Percentiles rank a stretch among this genome's conserved stretches.
These are phyloP conservation scores for Microdon myrmicae DNA, from an alignment of 2,888 invertebrate species.

Conservation along the genomic window DNA sequence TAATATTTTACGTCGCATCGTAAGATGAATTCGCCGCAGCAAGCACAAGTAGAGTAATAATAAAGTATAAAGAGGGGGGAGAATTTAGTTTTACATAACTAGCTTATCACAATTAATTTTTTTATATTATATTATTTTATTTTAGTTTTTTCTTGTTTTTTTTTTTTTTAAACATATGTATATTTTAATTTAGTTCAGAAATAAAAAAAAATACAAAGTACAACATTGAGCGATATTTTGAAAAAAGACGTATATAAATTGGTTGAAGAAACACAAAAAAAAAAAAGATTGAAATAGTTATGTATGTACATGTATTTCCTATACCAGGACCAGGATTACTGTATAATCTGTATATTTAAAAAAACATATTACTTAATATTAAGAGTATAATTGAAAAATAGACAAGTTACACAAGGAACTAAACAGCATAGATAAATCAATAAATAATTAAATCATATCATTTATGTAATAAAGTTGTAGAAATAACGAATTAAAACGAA, in stretches of 20 bases:
- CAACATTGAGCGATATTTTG: constrained; percentile 17
- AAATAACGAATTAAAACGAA: no score
- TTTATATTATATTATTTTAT: constrained; percentile 19
- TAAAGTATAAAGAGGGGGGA: constrained; percentile 51
- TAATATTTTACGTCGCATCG: constrained; percentile 20
- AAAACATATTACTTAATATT: constrained; percentile 15
- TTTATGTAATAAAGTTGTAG: no score
- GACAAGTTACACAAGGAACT: constrained; percentile 7
- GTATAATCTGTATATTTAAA: constrained; percentile 4
- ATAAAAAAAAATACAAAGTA: no score
- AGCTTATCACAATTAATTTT: constrained; percentile 22
- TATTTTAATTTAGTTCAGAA: no score
- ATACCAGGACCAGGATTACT: constrained; percentile 38
- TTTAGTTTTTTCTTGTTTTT: background rate
- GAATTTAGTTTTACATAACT: constrained; percentile 38
- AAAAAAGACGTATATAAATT: constrained; percentile 52
- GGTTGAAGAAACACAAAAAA: constrained; percentile 15
- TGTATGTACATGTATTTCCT: constrained; percentile 23
- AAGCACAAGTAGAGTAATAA: constrained; percentile 41
- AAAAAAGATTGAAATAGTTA: no score
- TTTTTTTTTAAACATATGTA: constrained; percentile 2
- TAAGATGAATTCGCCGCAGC: constrained; percentile 34
- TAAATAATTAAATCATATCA: no score
- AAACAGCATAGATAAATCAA: constrained; percentile 12
- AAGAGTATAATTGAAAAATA: background rate